These are phyloP conservation scores for Seriola quinqueradiata DNA, from an alignment of 2,113 vertebrate species.

Conservation along the genomic window DNA sequence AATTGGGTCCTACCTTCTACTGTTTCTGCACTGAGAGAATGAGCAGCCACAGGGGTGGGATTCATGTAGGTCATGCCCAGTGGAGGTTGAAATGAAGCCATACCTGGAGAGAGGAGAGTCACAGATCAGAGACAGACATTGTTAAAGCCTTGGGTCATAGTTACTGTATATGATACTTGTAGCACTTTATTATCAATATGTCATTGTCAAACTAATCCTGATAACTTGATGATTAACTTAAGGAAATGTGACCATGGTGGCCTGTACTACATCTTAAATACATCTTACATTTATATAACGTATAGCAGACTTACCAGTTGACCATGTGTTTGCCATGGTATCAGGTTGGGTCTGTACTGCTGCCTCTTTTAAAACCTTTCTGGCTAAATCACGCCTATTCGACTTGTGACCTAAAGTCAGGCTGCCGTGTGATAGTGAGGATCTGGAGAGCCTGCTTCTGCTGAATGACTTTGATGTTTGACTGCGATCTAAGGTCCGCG, in stretches of 20 bases:
- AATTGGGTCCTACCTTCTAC: conserved; percentile 87
- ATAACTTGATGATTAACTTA: not conserved
- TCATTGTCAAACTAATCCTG: not conserved
- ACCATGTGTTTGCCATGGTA: conserved; percentile 62
- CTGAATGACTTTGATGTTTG: not conserved
- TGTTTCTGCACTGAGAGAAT: conserved; percentile 81
- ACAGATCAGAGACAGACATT: not conserved
- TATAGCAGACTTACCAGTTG: conserved; percentile 80
- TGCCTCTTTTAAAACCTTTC: conserved; percentile 75
- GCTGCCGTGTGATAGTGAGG: conserved; percentile 17
- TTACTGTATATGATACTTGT: not conserved
- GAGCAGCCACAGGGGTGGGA: conserved; percentile 78
- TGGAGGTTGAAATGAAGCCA: conserved; percentile 35
- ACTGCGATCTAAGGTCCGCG: conserved; percentile 39
- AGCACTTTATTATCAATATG: not conserved
- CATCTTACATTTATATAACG: not conserved
- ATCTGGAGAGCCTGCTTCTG: conserved; percentile 15
- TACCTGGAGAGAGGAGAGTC: conserved; percentile 55
- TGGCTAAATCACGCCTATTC: not conserved
- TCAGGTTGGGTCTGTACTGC: conserved; percentile 86
- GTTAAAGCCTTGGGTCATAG: not conserved
- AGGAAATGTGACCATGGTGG: not conserved
- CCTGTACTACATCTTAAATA: not conserved
- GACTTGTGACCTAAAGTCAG: not conserved
- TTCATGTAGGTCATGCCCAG: conserved; percentile 74